Evolutionary conservation across 2,113 vertebrate genomes (phyloP), one percentile per base, ranked within the genome.

Genomic region (Alligator sinensis): DNA sequence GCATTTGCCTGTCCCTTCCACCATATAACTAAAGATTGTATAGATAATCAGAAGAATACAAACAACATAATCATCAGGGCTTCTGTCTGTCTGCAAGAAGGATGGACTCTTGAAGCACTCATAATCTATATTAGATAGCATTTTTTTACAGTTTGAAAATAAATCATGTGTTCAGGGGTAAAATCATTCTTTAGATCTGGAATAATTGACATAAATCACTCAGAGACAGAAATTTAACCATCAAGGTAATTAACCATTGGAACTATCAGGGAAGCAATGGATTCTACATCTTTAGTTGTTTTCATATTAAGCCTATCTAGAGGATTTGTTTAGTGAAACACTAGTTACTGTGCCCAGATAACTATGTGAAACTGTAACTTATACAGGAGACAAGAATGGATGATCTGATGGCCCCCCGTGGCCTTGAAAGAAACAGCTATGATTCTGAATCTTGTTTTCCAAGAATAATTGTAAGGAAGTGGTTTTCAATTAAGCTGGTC

Each of bases 111-210:
- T 34, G 2, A 34, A 21, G 57, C 30, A 76, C 10, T 75, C n/a
- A 47, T 12, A 80, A 12, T 82, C 66, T 70, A 8, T 11, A 16
- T 78, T 59, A 72, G 28, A 55, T 72, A 25, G 25, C 28, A 61
- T 93, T 92, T 91, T 92, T 38, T 88, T 30, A 64, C 68, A 83
- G 30, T 3, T 77, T 80, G 64, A 82, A 82, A 89, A 61, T 22
- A 61, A 4, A 14, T 1, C 17, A 17, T 34, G 21, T 12, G 11
- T 62, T 13, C 62, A 81, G 59, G 66, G 62, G 7, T 76, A 0
- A 80, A 25, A 92, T 66, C 4, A 47, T 3, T 75, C 76, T 93
- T 90, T n/a, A 84, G 57, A 88, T 27, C 72, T 58, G 80, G 11
- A 2, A 24, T 34, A 5, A 24, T 47, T 61, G 64, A 76, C 22